Evolutionary conservation across 2,888 invertebrate species (phyloP), one percentile per base, ranked within the genome.

Genomic region (Drosophila hamatofila): DNA sequence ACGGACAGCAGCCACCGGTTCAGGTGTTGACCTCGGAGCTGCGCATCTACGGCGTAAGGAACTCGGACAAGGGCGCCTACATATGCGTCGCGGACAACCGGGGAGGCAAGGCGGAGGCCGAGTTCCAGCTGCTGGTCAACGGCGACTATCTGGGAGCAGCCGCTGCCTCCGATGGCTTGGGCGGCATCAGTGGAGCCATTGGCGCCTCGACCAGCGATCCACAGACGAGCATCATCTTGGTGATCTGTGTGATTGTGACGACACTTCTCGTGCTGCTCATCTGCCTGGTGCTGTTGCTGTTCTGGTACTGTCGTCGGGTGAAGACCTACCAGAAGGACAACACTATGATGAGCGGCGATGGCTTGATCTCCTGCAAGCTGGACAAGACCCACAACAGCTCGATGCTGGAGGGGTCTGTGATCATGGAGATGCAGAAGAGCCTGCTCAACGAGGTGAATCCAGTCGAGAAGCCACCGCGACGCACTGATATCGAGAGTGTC

Each of bases 351-450:
- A 93, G 91, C 75, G 92, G 92, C 44, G 93, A 92, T 60, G 92
- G 92, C 3, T 58, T 93, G 61, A 92, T 93, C 60, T 87, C 92
- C 33, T 91, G 91, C 21, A 93, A 93, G 77, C 75, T 92, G 79
- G 95, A 94, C 49, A 94, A 94, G 57, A 94, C 95, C 0, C 94
- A 95, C 30, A 95, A 95, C 72, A 95, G 96, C 77, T 95, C 96
- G 14, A 94, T 96, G 83, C 94, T 96, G 68, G 96, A 96, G 91
- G 96, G 96, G 2, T 96, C 96, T 1, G 96, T 96, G 3, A 95
- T 96, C 56, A 95, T 96, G 66, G 97, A 97, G 91, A 96, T 97
- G 94, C 97, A 97, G 91, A 97, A 97, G 92, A 96, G 96, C 75
- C 93, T 97, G 55, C 95, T 97, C 75, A 96, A 96, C 3, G 96